These are phyloP conservation scores for Sitophilus oryzae DNA, from an alignment of 1,140 invertebrate species.

Conservation along the genomic window DNA sequence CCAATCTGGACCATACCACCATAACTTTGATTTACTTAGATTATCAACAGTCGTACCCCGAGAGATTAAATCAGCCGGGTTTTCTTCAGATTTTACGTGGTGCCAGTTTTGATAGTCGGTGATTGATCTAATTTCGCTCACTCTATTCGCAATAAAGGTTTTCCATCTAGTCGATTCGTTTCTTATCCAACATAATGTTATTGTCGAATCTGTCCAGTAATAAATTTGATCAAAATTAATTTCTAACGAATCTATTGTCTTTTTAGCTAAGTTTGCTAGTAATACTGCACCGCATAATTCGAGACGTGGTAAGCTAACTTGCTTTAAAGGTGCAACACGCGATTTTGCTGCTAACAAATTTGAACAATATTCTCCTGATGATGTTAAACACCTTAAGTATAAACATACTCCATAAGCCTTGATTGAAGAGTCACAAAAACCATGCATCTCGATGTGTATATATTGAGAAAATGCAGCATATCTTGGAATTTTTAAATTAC, in stretches of 20 bases:
- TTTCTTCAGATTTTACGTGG: conserved; percentile 33
- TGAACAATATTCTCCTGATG: not conserved
- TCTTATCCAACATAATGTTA: conserved; percentile 41
- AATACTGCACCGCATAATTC: conserved; percentile 42
- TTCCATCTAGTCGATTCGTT: conserved; percentile 34
- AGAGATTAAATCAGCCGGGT: conserved; percentile 40
- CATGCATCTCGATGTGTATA: conserved; percentile 30
- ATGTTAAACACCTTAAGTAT: conserved; percentile 20
- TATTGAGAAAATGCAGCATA: conserved; percentile 15
- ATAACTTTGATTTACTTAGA: conserved; percentile 9
- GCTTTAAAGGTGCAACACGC: conserved; percentile 41
- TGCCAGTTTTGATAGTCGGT: conserved; percentile 30
- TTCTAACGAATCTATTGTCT: conserved; percentile 24
- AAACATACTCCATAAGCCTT: conserved; percentile 35
- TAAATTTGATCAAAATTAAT: conserved; percentile 38
- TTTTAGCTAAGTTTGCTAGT: conserved; percentile 24
- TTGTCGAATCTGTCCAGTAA: conserved; percentile 38
- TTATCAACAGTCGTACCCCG: conserved; percentile 22
- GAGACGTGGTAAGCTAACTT: too few species aligned
- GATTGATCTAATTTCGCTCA: conserved; percentile 35
- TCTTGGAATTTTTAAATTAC: conserved; percentile 24
- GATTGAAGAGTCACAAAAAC: conserved; percentile 37
- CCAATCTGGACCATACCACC: conserved; percentile 25
- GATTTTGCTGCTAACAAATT: conserved; percentile 33
- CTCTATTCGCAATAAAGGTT: conserved; percentile 41